These are phyloP conservation scores for Lycopodina hypogea DNA, from an alignment of 37 sponge, comb jelly and placozoan species.

Conservation along the genomic window DNA sequence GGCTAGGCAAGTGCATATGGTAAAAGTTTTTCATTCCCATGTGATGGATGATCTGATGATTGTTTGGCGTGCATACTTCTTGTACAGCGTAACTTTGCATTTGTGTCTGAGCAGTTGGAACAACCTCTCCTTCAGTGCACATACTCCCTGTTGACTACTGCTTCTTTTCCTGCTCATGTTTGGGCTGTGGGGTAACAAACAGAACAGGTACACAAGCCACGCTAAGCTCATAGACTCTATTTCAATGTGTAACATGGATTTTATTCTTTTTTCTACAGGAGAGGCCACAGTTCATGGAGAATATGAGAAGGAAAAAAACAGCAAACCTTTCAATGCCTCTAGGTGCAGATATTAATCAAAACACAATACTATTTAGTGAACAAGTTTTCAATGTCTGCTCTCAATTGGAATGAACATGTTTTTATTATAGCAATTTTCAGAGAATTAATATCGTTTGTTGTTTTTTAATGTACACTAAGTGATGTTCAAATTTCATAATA, in stretches of 20 bases:
- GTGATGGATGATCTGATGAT: background rate
- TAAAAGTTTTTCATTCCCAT: background rate
- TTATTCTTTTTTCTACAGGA: slow-evolving; percentile 23
- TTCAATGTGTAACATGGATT: background rate
- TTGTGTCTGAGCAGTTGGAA: slow-evolving; percentile 14
- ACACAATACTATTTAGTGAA: slow-evolving; percentile 17
- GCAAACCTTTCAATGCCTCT: slow-evolving; percentile 3
- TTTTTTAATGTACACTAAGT: no score
- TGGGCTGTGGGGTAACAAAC: slow-evolving; percentile 38
- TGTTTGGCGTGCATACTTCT: background rate
- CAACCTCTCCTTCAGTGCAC: slow-evolving; percentile 9
- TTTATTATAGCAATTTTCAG: no score
- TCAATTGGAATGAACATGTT: background rate
- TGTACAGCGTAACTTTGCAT: slow-evolving; percentile 16
- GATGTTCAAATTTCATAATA: background rate
- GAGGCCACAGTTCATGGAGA: slow-evolving; percentile 21
- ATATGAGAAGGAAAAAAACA: background rate
- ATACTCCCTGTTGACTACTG: slow-evolving; percentile 20
- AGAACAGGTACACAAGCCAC: slow-evolving; percentile 41
- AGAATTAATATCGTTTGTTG: no score
- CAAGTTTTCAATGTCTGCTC: slow-evolving; percentile 30
- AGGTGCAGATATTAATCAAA: slow-evolving; percentile 22
- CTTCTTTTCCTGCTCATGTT: slow-evolving; percentile 4
- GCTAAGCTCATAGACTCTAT: no score
- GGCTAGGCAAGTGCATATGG: slow-evolving; percentile 30